Evolutionary conservation across 1,140 invertebrate species (phyloP).

Genomic region (Akabosia matsudoensis): DNA sequence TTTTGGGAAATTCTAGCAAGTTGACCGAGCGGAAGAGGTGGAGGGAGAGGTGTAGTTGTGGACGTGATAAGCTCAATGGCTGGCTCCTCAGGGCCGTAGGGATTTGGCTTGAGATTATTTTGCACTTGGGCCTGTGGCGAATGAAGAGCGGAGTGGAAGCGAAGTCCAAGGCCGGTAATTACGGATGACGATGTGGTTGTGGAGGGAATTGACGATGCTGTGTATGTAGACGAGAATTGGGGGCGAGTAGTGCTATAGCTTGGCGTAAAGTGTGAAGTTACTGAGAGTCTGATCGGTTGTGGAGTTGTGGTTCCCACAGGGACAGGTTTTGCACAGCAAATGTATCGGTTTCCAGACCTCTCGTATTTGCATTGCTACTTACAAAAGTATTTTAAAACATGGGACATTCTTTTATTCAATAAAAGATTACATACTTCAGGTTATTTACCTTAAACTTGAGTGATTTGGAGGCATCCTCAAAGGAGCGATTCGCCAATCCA

Average conservation of each 20-base stretch:
- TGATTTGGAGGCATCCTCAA: neutral
- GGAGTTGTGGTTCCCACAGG: neutral
- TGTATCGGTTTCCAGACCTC: neutral
- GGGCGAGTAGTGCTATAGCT: neutral
- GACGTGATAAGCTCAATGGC: neutral
- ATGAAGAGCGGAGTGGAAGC: slow-evolving; percentile 17
- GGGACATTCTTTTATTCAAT: neutral
- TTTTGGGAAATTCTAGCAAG: no score
- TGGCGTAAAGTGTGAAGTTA: neutral
- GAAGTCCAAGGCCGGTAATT: slow-evolving; percentile 14
- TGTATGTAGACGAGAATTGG: neutral
- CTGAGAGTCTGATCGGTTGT: neutral
- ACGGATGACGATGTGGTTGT: neutral
- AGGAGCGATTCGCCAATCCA: no score
- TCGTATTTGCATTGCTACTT: slow-evolving; percentile 13
- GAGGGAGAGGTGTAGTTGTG: neutral
- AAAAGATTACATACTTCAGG: neutral
- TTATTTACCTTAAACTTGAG: neutral
- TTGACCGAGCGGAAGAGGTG: neutral
- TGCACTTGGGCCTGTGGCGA: neutral
- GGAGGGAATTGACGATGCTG: neutral
- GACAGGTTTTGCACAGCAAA: slow-evolving; percentile 7
- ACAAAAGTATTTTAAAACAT: neutral
- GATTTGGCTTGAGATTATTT: neutral
- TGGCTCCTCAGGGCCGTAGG: neutral